Base-by-base conservation (phyloP, 2,888 invertebrate species). In the Sphinx pinastri region DNA sequence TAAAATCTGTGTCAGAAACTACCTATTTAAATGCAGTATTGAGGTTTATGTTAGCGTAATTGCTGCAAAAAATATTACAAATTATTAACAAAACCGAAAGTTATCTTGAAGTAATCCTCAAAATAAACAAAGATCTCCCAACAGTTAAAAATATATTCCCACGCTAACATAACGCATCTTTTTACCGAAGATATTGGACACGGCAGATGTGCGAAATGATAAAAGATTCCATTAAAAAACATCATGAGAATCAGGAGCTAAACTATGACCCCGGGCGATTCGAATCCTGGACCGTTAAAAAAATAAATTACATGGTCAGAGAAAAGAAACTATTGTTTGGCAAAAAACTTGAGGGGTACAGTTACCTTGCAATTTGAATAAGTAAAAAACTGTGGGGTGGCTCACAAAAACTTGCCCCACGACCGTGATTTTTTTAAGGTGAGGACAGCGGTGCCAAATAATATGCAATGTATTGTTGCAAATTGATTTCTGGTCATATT, bases 201-300 rank as follows among this genome's bases (percentile, higher is more conserved):
- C 74, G 79, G 84, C 93, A 92, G 93, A 92, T 93, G 92, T 85
- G 82, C 86, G 77, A 80, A 79, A 79, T 81, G 85, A 89, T 87
- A 89, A 86, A 81, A 85, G 81, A 84, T 83, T 78, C 82, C 77
- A 74, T 85, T 85, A 89, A 90, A 91, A 89, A 89, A 82, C 79
- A 72, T 74, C 88, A 84, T 93, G 93, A 90, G 93, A 94, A 93
- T 83, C 82, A 80, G 84, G 84, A 84, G 86, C 80, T 92, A 88
- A 92, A 90, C 93, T 93, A 91, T 94, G 94, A 94, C 94, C 94
- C 91, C 77, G 72, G 94, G 93, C 90, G 81, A 91, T 85, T 85
- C 76, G 76, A 78, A 72, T 73, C 81, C 75, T 87, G 87, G 90
- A 89, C 91, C 88, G 88, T 89, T 89, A 86, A 88, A 91, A 89